phyloP scores from a whole-genome alignment of 2,797 vertebrate genomes.

The Luscinia luscinia region DNA sequence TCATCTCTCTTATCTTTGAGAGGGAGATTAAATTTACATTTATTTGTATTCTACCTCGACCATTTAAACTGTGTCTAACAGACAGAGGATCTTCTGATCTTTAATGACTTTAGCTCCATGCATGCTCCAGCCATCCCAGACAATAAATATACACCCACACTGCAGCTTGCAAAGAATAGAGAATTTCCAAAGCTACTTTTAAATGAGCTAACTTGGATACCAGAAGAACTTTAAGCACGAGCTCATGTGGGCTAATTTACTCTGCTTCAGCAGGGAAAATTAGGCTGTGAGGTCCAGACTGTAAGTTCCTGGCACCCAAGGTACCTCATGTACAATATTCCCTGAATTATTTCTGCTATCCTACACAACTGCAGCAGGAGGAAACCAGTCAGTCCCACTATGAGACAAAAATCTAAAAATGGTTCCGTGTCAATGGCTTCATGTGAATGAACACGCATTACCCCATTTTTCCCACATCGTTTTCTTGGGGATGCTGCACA shows the following conservation, averaged over 20 bases:
- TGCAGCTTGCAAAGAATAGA: background rate
- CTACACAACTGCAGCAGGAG: background rate
- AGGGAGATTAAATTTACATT: background rate
- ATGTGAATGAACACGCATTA: background rate
- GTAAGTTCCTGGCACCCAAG: background rate
- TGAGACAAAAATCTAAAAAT: background rate
- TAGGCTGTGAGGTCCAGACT: background rate
- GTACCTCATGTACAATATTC: background rate
- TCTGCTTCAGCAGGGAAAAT: constrained; percentile 11
- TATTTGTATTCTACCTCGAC: background rate
- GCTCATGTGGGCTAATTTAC: constrained; percentile 15
- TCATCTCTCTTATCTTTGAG: background rate
- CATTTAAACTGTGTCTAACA: background rate
- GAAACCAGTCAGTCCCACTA: background rate
- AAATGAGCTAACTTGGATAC: background rate
- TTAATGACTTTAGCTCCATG: background rate
- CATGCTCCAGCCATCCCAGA: background rate
- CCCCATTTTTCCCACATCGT: background rate
- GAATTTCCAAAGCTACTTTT: constrained; percentile 32
- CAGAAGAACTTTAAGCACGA: background rate
- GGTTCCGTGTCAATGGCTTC: background rate
- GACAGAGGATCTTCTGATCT: background rate
- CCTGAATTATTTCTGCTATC: background rate
- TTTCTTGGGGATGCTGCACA: background rate
- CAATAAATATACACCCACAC: background rate